phyloP scores from a whole-genome alignment of 2,797 vertebrate species.

The Alauda arvensis region DNA sequence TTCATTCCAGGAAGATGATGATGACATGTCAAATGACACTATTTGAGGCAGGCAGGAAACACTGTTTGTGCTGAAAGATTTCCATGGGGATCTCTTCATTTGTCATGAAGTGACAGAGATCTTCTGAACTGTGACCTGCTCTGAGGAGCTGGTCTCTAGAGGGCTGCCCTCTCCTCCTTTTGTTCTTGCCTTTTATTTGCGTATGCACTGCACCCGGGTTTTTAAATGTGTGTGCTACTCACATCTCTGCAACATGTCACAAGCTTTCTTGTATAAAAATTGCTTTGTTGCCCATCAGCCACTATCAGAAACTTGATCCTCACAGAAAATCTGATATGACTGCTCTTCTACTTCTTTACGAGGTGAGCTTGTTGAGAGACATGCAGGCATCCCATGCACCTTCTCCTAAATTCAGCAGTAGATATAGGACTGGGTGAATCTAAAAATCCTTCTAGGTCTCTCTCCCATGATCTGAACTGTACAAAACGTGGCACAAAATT shows the following conservation, averaged over 20 bases:
- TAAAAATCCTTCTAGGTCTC: not conserved
- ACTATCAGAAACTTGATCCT: not conserved
- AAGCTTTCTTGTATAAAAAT: not conserved
- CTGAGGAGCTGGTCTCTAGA: not conserved
- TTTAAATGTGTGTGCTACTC: not conserved
- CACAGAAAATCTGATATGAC: not conserved
- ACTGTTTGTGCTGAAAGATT: not conserved
- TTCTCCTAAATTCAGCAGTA: not conserved
- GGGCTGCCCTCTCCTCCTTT: not conserved
- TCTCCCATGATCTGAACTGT: not conserved
- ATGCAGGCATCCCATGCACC: not conserved
- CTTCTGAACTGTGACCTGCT: rapidly evolving
- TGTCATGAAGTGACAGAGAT: not conserved
- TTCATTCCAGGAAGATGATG: not conserved
- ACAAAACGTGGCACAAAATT: not conserved
- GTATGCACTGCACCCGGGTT: not conserved
- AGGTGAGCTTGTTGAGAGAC: not conserved
- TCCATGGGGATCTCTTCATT: not conserved
- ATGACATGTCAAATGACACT: not conserved
- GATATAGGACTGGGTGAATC: not conserved
- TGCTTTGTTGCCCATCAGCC: not conserved
- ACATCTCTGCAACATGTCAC: not conserved
- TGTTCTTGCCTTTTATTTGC: not conserved
- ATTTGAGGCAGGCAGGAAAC: not conserved
- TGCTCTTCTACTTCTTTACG: not conserved